Evolutionary conservation across 2,113 vertebrate genomes (phyloP).

Genomic region (Budorcas taxicolor): DNA sequence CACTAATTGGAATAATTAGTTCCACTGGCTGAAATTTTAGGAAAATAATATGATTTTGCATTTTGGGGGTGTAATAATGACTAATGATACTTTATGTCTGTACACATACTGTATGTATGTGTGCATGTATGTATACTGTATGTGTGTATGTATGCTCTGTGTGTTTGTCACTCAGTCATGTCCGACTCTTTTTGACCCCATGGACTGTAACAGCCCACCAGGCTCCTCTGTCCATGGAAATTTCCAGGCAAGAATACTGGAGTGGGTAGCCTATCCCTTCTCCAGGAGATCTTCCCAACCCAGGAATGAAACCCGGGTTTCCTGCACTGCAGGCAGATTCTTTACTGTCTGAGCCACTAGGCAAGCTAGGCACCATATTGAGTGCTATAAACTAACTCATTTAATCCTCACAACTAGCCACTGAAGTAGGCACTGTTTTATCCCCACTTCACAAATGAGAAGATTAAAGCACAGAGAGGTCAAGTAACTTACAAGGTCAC

Average conservation of each 20-base stretch:
- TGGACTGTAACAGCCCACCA: neutral
- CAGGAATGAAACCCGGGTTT: neutral
- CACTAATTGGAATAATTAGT: neutral
- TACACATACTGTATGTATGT: neutral
- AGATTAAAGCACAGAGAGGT: neutral
- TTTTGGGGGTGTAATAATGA: neutral
- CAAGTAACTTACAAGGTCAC: neutral
- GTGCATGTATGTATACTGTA: neutral
- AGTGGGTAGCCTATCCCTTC: neutral
- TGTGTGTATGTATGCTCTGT: neutral
- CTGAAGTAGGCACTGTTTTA: neutral
- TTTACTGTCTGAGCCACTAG: neutral
- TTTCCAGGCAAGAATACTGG: neutral
- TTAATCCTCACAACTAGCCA: neutral
- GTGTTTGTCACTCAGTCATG: neutral
- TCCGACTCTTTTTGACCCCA: neutral
- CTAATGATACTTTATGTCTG: neutral
- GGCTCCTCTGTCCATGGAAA: neutral
- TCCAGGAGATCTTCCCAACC: neutral
- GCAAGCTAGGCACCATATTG: neutral
- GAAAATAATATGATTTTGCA: conserved; percentile 8
- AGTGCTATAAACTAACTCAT: neutral
- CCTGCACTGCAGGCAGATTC: neutral
- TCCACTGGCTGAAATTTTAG: neutral
- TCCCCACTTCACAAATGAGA: neutral